Percentiles rank a stretch among this genome's conserved stretches.
phyloP scores from a whole-genome alignment of 2,113 vertebrate genomes.

The Neodontobutis hainanensis region DNA sequence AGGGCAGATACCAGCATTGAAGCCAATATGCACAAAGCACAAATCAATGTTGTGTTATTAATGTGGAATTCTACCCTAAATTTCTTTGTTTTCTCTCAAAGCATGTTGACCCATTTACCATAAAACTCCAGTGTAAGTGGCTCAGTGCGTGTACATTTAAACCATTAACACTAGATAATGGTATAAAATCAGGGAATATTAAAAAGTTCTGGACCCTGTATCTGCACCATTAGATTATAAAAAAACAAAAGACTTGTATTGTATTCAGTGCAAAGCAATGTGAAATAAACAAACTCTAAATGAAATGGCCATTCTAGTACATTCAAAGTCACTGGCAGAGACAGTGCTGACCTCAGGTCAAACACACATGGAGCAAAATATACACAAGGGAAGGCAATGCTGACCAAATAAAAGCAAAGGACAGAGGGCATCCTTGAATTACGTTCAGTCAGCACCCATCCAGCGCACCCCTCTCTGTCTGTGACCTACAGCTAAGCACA shows the following conservation, averaged over 20 bases:
- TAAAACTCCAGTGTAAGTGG: neutral
- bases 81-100: neutral
- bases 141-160: neutral
- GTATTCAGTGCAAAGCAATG: no score
- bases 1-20: neutral
- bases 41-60: neutral
- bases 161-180: no score
- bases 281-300: neutral
- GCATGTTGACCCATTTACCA: neutral
- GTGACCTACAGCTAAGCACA: neutral
- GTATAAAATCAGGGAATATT: no score
- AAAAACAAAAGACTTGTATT: no score
- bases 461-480: neutral
- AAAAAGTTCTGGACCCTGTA: no score
- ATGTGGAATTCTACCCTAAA: neutral
- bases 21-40: neutral
- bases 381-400: constrained; percentile 13
- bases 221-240: no score
- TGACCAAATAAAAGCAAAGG: constrained; percentile 18
- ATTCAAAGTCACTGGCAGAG: neutral
- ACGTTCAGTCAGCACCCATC: constrained; percentile 20
- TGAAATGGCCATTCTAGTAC: neutral
- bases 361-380: neutral
- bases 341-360: constrained; percentile 5
- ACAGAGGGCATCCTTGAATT: constrained; percentile 17